Evolutionary conservation across 2,797 vertebrate genomes (phyloP), one percentile per base, ranked within the genome.

Genomic region (Hippocampus kuda): DNA sequence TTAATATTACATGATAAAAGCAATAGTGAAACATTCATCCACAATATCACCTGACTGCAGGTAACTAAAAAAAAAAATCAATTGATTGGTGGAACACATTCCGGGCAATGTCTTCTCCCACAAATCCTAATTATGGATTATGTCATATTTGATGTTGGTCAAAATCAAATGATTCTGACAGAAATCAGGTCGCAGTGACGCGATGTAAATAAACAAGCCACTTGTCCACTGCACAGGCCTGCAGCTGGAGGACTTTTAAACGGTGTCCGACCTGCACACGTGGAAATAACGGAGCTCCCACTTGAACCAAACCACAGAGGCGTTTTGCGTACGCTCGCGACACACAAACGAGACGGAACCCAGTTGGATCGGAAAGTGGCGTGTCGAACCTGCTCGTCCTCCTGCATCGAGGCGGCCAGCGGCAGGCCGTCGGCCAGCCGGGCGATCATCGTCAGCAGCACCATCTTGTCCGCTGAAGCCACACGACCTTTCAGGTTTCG

Each of bases 391-490:
- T 97, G 96, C 78, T 98, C 96, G 80, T 98, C 96, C 82, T 98
- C 96, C 77, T 98, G 96, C 94, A 98, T 98, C 0, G 96, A 98
- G 0, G 96, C 96, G 60, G 96, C 96, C 74, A 98, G 84, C 3
- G 94, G 95, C 30, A 98, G 92, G 27, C 96, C 96, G 79, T 98
- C 96, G 13, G 96, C 96, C 89, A 98, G 89, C 27, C 96, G 92
- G 46, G 95, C 96, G 82, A 98, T 98, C 95, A 98, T 96, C 18
- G 96, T 98, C 22, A 98, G 90, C 78, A 98, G 83, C 90, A 98
- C 94, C 96, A 98, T 98, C 42, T 86, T 83, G 74, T 70, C 56
- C 70, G 60, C 67, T 6, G 48, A 51, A 18, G 48, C 5, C 48
- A 20, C 18, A 22, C 48, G 18, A 51, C 5, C 18, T 51, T 51